These are phyloP conservation scores for Pseudococcus viburni DNA, from an alignment of 2,888 invertebrate genomes.

Conservation along the genomic window DNA sequence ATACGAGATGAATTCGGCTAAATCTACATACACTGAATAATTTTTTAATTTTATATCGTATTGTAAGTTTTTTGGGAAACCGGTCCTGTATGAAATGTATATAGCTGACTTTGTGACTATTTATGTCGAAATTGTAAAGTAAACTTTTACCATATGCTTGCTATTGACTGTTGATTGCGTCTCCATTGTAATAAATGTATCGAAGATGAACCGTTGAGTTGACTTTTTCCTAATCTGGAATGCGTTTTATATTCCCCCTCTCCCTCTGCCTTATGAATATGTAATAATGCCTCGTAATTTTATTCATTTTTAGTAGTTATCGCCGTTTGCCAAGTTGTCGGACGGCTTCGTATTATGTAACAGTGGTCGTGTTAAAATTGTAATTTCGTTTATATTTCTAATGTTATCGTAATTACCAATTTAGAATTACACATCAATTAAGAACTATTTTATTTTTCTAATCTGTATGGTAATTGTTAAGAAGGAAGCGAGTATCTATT, in stretches of 20 bases:
- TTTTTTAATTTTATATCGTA: conserved; percentile 49
- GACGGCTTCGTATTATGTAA: conserved; percentile 45
- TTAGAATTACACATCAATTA: conserved; percentile 25
- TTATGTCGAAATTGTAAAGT: conserved; percentile 22
- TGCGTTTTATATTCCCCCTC: not conserved
- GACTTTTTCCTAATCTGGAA: conserved; percentile 33
- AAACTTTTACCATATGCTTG: conserved; percentile 45
- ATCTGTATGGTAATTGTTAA: not conserved
- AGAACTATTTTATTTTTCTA: not conserved
- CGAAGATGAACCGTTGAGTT: not conserved
- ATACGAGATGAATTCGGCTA: not conserved
- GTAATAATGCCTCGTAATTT: conserved; percentile 21
- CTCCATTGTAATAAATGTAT: conserved; percentile 30
- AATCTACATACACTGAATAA: conserved; percentile 30
- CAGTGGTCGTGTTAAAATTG: not conserved
- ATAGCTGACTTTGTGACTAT: conserved; percentile 1
- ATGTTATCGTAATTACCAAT: conserved; percentile 36
- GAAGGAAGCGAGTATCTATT: not conserved
- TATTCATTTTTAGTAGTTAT: conserved; percentile 39
- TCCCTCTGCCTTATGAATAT: not conserved
- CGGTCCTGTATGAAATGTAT: conserved; percentile 19
- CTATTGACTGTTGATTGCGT: not conserved
- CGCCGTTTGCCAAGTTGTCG: conserved; percentile 20
- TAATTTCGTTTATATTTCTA: conserved; percentile 21
- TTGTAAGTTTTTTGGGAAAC: not conserved